Evolutionary conservation across 2,888 invertebrate genomes (phyloP).

Genomic region (Drosophila niveifrons): DNA sequence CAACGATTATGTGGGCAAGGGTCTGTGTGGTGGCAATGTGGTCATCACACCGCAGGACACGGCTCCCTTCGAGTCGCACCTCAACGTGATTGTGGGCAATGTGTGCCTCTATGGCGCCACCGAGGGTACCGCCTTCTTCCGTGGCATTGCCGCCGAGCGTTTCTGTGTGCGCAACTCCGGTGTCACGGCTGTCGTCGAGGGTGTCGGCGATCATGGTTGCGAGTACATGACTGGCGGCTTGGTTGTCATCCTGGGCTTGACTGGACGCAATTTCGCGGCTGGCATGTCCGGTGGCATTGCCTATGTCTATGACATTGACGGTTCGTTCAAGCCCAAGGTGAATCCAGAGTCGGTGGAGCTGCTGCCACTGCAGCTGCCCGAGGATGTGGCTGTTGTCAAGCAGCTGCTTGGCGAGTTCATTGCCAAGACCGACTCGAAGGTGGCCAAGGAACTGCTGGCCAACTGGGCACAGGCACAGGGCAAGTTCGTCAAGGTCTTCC

Average conservation of each 20-base stretch:
- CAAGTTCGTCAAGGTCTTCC: conserved; percentile 98
- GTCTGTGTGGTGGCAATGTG: conserved; percentile 97
- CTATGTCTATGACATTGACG: conserved; percentile 96
- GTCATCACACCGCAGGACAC: conserved; percentile 96
- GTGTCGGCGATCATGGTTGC: conserved; percentile 99
- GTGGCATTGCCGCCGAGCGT: conserved; percentile 98
- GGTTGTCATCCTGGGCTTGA: conserved; percentile 95
- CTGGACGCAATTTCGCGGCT: conserved; percentile 99
- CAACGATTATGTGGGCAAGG: conserved; percentile 99
- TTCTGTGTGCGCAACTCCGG: conserved; percentile 99
- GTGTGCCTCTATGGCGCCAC: conserved; percentile 99
- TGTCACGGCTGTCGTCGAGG: conserved; percentile 97
- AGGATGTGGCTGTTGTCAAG: conserved; percentile 92
- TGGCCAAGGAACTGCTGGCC: conserved; percentile 92
- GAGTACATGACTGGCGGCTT: conserved; percentile 99
- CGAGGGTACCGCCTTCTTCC: conserved; percentile 95
- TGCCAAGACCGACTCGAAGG: conserved; percentile 93
- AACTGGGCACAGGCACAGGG: conserved; percentile 92
- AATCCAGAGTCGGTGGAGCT: conserved; percentile 98
- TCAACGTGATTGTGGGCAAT: conserved; percentile 99
- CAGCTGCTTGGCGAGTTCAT: conserved; percentile 93
- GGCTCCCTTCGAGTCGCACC: conserved; percentile 94
- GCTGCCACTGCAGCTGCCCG: conserved; percentile 90
- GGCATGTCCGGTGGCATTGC: conserved; percentile 99
- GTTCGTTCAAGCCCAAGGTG: conserved; percentile 94